Conservation (phyloP, 2,797 vertebrate species). For the Leptodactylus fallax region DNA sequence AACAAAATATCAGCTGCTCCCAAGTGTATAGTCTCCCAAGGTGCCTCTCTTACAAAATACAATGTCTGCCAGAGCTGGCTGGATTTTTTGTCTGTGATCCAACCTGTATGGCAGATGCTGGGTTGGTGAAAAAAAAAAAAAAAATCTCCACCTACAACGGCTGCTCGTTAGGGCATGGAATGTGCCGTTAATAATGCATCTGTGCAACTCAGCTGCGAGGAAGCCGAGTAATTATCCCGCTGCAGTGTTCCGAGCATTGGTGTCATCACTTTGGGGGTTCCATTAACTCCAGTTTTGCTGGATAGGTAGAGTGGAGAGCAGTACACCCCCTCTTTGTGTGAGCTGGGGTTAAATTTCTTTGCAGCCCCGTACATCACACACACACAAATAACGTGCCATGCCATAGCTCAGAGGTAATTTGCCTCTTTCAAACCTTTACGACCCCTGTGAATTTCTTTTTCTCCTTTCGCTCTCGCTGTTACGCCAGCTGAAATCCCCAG, state of each 20-base stretch:
- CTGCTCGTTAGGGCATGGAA: constrained; percentile 90
- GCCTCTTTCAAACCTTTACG: constrained; percentile 87
- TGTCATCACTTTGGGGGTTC: constrained; percentile 98
- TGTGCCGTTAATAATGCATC: constrained; percentile 95
- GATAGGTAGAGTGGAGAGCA: constrained; percentile 75
- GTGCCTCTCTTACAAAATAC: constrained; percentile 79
- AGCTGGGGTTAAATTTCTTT: constrained; percentile 58
- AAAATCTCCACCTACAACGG: constrained; percentile 82
- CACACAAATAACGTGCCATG: constrained; percentile 84
- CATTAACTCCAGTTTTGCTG: constrained; percentile 90
- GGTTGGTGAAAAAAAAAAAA: constrained; percentile 74
- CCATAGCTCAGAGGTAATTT: constrained; percentile 90
- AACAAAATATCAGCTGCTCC: constrained; percentile 74
- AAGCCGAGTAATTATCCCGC: constrained; percentile 99
- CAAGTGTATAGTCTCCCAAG: constrained; percentile 94
- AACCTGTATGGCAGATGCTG: constrained; percentile 95
- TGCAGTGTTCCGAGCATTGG: constrained; percentile 88
- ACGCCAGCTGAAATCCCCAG: constrained; percentile 84
- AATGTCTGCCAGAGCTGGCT: constrained; percentile 85
- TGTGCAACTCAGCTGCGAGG: constrained; percentile 99
- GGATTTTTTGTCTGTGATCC: constrained; percentile 80
- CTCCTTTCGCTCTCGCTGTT: constrained; percentile 79
- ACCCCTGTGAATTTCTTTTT: constrained; percentile 86
- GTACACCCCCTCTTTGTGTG: constrained; percentile 30
- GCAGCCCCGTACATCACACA: constrained; percentile 83